Conservation (phyloP, 2,797 vertebrate species). For the Dermochelys coriacea region DNA sequence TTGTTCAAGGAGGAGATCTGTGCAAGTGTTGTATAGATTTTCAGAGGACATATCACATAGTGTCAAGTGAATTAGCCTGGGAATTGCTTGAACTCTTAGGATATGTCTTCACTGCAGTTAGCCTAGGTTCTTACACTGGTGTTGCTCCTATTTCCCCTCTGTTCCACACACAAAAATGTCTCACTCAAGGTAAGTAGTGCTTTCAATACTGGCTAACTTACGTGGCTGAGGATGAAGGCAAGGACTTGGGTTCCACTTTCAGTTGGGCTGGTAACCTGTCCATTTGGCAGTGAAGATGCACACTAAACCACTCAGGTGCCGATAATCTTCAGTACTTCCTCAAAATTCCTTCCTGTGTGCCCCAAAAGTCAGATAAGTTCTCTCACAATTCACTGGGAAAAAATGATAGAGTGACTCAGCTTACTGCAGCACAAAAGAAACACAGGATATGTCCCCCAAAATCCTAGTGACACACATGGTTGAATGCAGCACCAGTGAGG, state of each 20-base stretch:
- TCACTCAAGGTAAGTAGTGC: neutral
- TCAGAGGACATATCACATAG: neutral
- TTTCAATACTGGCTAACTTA: neutral
- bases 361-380: neutral
- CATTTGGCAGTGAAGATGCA: neutral
- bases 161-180: neutral
- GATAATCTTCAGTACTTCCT: neutral
- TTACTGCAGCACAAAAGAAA: neutral
- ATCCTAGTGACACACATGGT: neutral
- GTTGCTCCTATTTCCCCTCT: neutral
- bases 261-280: neutral
- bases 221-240: neutral
- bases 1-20: neutral
- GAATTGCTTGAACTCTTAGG: neutral
- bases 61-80: accelerated
- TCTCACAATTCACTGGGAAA: neutral
- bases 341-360: neutral
- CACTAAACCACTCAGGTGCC: neutral
- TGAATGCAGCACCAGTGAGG: neutral
- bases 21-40: neutral
- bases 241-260: neutral
- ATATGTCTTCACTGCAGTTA: neutral
- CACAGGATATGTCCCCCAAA: neutral
- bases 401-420: neutral
- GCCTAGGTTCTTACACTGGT: neutral